Evolutionary conservation across 2,113 vertebrate species (phyloP).

Genomic region (Australoheros scitulus): DNA sequence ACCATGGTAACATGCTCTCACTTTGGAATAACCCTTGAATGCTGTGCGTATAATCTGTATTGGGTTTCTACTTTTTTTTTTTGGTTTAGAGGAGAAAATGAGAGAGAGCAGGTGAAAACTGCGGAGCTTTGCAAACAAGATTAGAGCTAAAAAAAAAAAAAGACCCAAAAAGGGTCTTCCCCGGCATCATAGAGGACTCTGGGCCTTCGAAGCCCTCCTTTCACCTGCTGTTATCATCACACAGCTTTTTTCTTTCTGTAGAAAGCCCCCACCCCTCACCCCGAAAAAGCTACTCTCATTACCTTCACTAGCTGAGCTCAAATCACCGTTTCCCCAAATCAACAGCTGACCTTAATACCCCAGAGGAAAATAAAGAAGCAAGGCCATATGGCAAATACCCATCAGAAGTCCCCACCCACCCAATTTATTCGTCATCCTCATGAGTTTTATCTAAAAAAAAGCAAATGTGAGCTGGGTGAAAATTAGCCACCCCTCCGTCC

Average conservation of each 20-base stretch:
- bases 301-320: conserved; percentile 24
- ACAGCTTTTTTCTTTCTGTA: neutral
- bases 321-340: conserved; percentile 25
- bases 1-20: conserved; percentile 62
- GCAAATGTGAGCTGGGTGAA: conserved; percentile 15
- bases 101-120: conserved; percentile 30
- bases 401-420: conserved; percentile 19
- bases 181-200: neutral
- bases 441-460: conserved; percentile 34
- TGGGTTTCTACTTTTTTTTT: neutral
- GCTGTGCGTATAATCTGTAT: conserved; percentile 18
- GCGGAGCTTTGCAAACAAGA: conserved; percentile 40
- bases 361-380: conserved; percentile 30
- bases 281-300: conserved; percentile 19
- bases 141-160: neutral
- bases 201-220: neutral
- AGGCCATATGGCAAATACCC: conserved; percentile 30
- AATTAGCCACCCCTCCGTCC: conserved; percentile 25
- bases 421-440: conserved; percentile 37
- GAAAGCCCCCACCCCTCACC: neutral
- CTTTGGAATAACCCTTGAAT: conserved; percentile 48
- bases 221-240: neutral
- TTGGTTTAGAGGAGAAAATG: conserved; percentile 20
- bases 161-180: neutral
- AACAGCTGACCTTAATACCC: conserved; percentile 44